A percentile compares a stretch with the other conserved stretches of the same genome.
Evolutionary conservation across 2,888 invertebrate species (phyloP).

Genomic region (Coelinius sp.): DNA sequence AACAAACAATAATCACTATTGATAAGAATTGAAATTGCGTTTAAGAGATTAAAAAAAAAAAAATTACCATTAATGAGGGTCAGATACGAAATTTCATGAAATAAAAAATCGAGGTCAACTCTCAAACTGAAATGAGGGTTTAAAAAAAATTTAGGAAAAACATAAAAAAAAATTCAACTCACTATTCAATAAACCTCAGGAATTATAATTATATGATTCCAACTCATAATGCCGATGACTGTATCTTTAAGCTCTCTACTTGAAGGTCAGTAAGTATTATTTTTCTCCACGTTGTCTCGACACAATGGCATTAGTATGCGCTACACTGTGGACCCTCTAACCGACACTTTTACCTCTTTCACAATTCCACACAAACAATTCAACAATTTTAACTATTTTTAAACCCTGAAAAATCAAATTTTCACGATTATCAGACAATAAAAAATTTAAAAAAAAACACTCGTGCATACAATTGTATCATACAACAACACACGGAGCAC

Average conservation of each 20-base stretch:
- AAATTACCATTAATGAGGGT: too few species aligned
- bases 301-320: constrained; percentile 3
- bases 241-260: neutral
- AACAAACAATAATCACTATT: too few species aligned
- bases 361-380: neutral
- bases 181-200: neutral
- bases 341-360: neutral
- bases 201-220: neutral
- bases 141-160: too few species aligned
- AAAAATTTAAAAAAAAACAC: neutral
- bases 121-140: too few species aligned
- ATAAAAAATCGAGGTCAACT: too few species aligned
- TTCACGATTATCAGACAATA: neutral
- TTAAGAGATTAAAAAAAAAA: too few species aligned
- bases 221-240: constrained; percentile 8
- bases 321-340: neutral
- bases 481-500: constrained; percentile 11
- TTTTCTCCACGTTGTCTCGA: constrained; percentile 1
- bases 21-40: too few species aligned
- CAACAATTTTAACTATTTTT: neutral
- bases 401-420: neutral
- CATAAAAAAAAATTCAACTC: neutral
- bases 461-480: neutral
- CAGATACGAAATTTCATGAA: too few species aligned
- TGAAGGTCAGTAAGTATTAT: constrained; percentile 17